Conservation (phyloP, 2,888 invertebrate genomes). For the Mycalesis mineus region DNA sequence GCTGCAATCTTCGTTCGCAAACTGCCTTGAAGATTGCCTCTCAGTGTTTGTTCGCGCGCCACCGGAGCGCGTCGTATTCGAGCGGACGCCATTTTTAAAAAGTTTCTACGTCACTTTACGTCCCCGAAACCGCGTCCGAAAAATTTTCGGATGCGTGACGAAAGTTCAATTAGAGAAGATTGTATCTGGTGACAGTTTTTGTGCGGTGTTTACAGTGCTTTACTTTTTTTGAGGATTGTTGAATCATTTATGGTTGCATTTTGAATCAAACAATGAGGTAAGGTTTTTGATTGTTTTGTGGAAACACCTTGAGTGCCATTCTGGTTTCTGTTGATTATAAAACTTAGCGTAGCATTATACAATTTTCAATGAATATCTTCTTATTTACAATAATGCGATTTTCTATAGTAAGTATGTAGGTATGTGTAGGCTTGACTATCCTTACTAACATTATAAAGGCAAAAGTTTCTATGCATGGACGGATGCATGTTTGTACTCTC, state of each 20-base stretch:
- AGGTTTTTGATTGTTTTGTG: slow-evolving; percentile 4
- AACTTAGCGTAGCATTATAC: no score
- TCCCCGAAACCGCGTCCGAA: slow-evolving; percentile 19
- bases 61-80: slow-evolving; percentile 50
- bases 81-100: slow-evolving; percentile 38
- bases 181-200: slow-evolving; percentile 17
- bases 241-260: not conserved
- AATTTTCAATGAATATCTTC: no score
- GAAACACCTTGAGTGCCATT: not conserved
- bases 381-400: no score
- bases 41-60: slow-evolving; percentile 56
- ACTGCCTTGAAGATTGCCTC: slow-evolving; percentile 26
- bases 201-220: slow-evolving; percentile 18
- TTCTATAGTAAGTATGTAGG: no score
- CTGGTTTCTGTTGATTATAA: not conserved
- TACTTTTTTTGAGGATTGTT: slow-evolving; percentile 9
- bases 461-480: no score
- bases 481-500: no score
- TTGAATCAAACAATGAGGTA: slow-evolving; percentile 8
- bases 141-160: slow-evolving; percentile 5
- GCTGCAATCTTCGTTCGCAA: slow-evolving; percentile 32
- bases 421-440: no score
- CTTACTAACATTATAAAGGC: no score
- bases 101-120: slow-evolving; percentile 19
- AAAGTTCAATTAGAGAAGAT: not conserved